phyloP scores from a whole-genome alignment of 2,888 invertebrate species.

The Harpagoxenus sublaevis region DNA sequence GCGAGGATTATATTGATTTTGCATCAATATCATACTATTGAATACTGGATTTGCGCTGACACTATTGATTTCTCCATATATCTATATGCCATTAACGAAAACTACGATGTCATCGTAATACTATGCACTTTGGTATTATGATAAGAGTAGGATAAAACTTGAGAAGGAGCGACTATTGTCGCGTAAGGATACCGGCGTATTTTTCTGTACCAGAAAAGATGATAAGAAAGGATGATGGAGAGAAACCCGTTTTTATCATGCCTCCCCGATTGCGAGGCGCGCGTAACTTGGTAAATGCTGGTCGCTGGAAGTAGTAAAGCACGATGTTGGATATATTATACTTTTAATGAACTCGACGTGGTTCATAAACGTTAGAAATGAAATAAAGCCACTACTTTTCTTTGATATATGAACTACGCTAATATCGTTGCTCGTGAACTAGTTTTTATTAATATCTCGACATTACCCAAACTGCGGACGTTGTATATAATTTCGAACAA shows the following conservation, averaged over 20 bases:
- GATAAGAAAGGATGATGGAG: conserved; percentile 54
- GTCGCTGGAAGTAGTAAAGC: conserved; percentile 49
- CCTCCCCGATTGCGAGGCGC: conserved; percentile 45
- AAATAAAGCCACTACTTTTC: conserved; percentile 52
- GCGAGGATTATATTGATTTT: conserved; percentile 46
- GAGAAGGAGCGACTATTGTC: conserved; percentile 49
- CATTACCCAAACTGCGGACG: neutral
- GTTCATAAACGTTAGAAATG: conserved; percentile 55
- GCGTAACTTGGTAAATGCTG: conserved; percentile 51
- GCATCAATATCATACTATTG: conserved; percentile 35
- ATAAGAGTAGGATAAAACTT: conserved; percentile 51
- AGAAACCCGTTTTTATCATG: conserved; percentile 52
- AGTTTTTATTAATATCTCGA: conserved; percentile 42
- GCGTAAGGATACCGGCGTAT: conserved; percentile 48
- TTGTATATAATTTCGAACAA: conserved; percentile 24
- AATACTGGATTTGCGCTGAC: conserved; percentile 35
- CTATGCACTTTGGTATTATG: conserved; percentile 53
- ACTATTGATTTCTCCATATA: conserved; percentile 35
- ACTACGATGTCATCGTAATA: conserved; percentile 54
- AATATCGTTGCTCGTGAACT: conserved; percentile 41
- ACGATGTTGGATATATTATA: conserved; percentile 52
- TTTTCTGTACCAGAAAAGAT: conserved; percentile 52
- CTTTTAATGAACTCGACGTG: conserved; percentile 57
- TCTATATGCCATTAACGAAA: conserved; percentile 52
- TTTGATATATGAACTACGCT: conserved; percentile 36